Evolutionary conservation across 2,797 vertebrate species (phyloP).

Genomic region (Simalia tracyae): DNA sequence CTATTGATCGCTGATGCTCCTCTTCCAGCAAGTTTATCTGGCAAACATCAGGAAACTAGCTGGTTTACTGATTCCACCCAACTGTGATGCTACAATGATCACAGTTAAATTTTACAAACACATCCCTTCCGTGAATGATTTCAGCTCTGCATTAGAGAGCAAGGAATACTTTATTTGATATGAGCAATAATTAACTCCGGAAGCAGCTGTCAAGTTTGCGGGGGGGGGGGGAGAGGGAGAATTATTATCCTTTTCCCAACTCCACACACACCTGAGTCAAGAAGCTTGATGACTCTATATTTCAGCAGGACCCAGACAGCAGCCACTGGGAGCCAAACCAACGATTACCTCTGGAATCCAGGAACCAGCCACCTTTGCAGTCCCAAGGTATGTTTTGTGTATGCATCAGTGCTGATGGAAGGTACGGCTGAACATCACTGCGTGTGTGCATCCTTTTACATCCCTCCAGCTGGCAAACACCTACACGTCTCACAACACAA

Average conservation of each 20-base stretch:
- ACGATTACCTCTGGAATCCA: neutral
- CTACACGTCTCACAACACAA: neutral
- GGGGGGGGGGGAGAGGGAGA: neutral
- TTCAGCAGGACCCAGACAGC: neutral
- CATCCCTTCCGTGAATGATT: neutral
- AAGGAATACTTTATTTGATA: neutral
- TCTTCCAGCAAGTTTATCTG: neutral
- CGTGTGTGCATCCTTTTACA: neutral
- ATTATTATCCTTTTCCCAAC: neutral
- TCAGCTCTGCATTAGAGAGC: neutral
- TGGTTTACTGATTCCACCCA: neutral
- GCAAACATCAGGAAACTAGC: fast-evolving
- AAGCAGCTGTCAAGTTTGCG: neutral
- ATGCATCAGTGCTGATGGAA: neutral
- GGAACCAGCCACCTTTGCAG: neutral
- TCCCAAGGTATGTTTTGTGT: neutral
- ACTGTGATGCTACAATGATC: neutral
- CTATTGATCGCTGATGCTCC: neutral
- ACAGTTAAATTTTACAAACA: slow-evolving; percentile 2
- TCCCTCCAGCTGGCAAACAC: neutral
- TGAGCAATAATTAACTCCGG: neutral
- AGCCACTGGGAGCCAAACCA: neutral
- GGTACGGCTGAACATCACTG: neutral
- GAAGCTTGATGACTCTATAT: neutral
- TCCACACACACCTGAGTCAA: neutral